Evolutionary conservation across 2,888 invertebrate species (phyloP), one percentile per base, ranked within the genome.

Genomic region (Lasius platythorax): DNA sequence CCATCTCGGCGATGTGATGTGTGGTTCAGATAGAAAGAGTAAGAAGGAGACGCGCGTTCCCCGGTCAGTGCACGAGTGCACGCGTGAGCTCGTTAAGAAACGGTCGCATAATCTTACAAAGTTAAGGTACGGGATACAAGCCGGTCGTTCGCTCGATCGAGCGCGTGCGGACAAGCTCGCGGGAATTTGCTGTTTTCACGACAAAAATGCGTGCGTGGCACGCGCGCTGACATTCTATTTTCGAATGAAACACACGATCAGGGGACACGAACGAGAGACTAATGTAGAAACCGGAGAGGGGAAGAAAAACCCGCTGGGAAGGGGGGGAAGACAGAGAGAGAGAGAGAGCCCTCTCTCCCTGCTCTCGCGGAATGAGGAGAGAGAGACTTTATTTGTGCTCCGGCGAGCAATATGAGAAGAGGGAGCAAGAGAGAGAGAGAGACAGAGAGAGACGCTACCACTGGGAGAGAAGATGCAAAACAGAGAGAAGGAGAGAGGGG

Each of bases 161-260:
- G 64, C 67, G 70, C 50, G 82, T n/a, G 12, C 84, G 83, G 61
- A 63, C 87, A 88, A 89, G 88, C 84, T 86, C 89, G 88, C 84
- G 91, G 88, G 92, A 92, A 93, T 92, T 91, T 86, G 88, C 87
- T 87, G 90, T 92, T 92, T 93, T 93, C 92, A 87, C 87, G 92
- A 90, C 90, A 93, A 94, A 93, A 93, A 93, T 93, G 91, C 73
- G 79, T 91, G 89, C 90, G 88, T 88, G 91, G 91, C 93, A 91
- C 92, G 92, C 91, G 91, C 90, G 91, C 91, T 92, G 91, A 92
- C 91, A 91, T 93, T 93, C 93, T 93, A 93, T 93, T 93, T 93
- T 93, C 92, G 93, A 93, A 92, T 92, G 92, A 93, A 93, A 93
- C 91, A 89, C 91, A 91, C 91, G 91, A 93, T 92, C 92, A 83